Base-by-base conservation (phyloP, 2,797 vertebrate species). In the Margarornis squamiger region DNA sequence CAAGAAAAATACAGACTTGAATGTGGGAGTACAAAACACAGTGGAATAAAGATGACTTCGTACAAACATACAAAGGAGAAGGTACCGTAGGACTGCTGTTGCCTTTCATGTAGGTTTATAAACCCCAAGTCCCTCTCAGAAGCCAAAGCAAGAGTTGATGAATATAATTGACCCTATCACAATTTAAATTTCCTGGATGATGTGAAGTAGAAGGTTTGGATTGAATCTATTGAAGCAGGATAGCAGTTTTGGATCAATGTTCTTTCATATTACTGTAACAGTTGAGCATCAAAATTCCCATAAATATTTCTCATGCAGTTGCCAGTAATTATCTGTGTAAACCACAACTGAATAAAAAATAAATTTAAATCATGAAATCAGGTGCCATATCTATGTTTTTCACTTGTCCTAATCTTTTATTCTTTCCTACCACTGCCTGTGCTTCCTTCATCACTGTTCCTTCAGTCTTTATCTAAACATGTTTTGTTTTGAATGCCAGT, bases 231-330 rank as follows among this genome's bases (percentile, higher is more conserved):
- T 83, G 91, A 86, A 88, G 73, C 58, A 72, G 58, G 85, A 58
- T 36, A 92, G 55, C 29, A 67, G 63, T 58, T 94, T 90, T 92
- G 89, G 82, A 97, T 96, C 87, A 93, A 95, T 96, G 91, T 9
- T 94, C 21, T 80, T 95, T 90, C 49, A 84, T 90, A 86, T 88
- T 92, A 88, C 79, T 90, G 79, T 88, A 92, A 94, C 26, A 88
- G 59, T 57, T 66, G 67, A 93, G 39, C 45, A 95, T 86, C 62
- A 88, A 93, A 92, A 88, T 94, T 90, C 91, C 85, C 67, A 79
- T 96, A 96, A 95, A 92, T 88, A 81, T 92, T 91, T 95, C 66
- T 91, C 6, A 1, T 49, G 21, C 38, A 59, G 38, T 73, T 96
- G 71, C 70, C 58, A 70, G 79, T 88, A 96, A 93, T 75, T 73